Percentiles rank a stretch among this genome's conserved stretches.
Conservation (phyloP, 1,140 invertebrate species). For the roundworm (Caenorhabditis elegans) region WBcel235 BX284603.4:11552001-11552500, state of each 20-base stretch:
- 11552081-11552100: conserved; percentile 33
- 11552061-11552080: conserved; percentile 39
- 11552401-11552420: too few species aligned
- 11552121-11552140: neutral
- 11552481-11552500: too few species aligned
- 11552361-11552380: neutral
- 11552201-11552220: neutral
- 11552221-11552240: conserved; percentile 35
- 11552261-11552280: conserved; percentile 27
- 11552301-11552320: neutral
- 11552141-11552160: conserved; percentile 5
- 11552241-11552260: conserved; percentile 33
- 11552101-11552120: neutral
- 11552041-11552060: conserved; percentile 38
- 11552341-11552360: too few species aligned
- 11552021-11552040: conserved; percentile 33
- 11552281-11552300: neutral
- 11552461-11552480: too few species aligned
- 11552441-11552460: too few species aligned
- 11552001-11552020: conserved; percentile 37
- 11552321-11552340: neutral
- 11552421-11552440: too few species aligned
- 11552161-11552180: neutral
- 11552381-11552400: too few species aligned
- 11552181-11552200: neutral